These are phyloP conservation scores for Podiceps cristatus DNA, from an alignment of 2,113 vertebrate species.

Conservation along the genomic window DNA sequence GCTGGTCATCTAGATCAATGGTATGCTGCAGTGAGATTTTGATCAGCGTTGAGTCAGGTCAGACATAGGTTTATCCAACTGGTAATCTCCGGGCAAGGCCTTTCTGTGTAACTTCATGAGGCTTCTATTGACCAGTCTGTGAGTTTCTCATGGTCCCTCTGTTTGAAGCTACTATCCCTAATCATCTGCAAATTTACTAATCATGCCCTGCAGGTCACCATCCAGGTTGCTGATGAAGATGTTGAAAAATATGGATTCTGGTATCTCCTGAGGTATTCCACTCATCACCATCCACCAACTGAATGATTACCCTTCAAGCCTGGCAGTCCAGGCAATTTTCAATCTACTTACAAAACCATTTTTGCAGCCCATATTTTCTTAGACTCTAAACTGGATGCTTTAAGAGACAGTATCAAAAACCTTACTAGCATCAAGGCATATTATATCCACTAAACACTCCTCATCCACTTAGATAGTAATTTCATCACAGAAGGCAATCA, in stretches of 20 bases:
- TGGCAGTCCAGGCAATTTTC: background rate
- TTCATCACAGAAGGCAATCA: background rate
- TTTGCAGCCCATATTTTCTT: background rate
- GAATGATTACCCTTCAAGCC: background rate
- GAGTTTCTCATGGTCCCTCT: rapidly evolving
- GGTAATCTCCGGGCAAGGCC: background rate
- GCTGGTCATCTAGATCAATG: background rate
- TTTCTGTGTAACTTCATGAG: background rate
- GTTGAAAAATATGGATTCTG: background rate
- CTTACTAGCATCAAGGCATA: background rate
- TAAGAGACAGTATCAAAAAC: background rate
- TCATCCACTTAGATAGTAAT: background rate
- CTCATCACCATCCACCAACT: too few relatives aligned
- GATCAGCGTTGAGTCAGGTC: background rate
- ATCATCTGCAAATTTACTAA: background rate
- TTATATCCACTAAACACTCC: background rate
- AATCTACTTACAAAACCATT: background rate
- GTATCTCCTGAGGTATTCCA: background rate
- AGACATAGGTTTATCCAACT: background rate
- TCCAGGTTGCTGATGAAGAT: background rate
- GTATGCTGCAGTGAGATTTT: background rate
- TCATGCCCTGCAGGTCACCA: too few relatives aligned
- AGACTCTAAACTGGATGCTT: background rate
- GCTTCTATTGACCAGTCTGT: background rate
- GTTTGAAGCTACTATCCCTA: background rate